phyloP scores from a whole-genome alignment of 1,140 invertebrate species.

The Oedothorax gibbosus region DNA sequence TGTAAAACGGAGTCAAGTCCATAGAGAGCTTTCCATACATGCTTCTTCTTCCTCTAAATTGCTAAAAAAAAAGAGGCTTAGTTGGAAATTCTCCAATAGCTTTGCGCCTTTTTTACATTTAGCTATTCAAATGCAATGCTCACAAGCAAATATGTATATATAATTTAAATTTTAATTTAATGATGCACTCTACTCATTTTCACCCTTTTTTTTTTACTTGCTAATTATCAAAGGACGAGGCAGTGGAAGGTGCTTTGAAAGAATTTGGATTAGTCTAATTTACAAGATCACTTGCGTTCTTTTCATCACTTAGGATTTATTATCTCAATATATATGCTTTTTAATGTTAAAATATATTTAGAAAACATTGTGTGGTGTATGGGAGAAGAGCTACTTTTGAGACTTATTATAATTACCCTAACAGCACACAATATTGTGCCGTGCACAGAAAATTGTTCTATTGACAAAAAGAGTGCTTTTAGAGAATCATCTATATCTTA shows the following conservation, averaged over 20 bases:
- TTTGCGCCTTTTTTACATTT: no score
- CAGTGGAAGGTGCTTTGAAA: conserved; percentile 83
- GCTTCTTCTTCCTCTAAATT: no score
- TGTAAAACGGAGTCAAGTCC: no score
- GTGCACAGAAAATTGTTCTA: no score
- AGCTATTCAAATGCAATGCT: neutral
- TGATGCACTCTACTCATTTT: conserved; percentile 17
- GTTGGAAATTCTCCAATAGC: no score
- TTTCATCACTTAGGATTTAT: conserved; percentile 3
- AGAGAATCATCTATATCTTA: no score
- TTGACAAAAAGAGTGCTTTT: no score
- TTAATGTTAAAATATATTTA: neutral
- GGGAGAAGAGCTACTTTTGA: no score
- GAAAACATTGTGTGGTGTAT: neutral
- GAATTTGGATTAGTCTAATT: conserved; percentile 83
- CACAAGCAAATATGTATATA: neutral
- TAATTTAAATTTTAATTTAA: conserved; percentile 1
- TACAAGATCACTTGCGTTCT: conserved; percentile 20
- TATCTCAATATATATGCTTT: neutral
- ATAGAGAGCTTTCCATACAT: no score
- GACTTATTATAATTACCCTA: no score
- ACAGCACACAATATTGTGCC: no score
- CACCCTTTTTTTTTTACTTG: conserved; percentile 29
- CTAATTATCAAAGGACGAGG: conserved; percentile 76
- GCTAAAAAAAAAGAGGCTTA: no score